Percentiles rank a stretch among this genome's conserved stretches.
Evolutionary conservation across 2,888 invertebrate genomes (phyloP).

Genomic region (Andricus quercusramuli): DNA sequence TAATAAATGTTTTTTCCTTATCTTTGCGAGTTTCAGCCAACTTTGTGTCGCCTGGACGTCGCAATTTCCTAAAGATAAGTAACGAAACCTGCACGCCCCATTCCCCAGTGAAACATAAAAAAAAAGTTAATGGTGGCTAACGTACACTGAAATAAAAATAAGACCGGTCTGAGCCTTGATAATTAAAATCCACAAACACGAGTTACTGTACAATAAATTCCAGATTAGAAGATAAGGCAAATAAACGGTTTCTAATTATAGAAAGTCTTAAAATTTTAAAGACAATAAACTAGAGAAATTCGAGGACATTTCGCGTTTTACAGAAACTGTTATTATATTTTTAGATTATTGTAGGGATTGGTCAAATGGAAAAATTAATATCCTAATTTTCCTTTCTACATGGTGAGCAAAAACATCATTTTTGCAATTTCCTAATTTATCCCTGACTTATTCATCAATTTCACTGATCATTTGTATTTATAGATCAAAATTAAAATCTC

Average conservation of each 20-base stretch:
- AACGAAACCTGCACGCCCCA: conserved; percentile 31
- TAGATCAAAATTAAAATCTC: too few relatives aligned
- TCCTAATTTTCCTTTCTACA: neutral
- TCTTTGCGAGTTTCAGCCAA: conserved; percentile 13
- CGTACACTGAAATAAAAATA: conserved; percentile 7
- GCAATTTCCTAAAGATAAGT: conserved; percentile 35
- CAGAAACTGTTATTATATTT: too few relatives aligned
- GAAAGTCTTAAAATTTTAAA: too few relatives aligned
- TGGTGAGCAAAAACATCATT: too few relatives aligned
- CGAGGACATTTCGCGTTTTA: too few relatives aligned
- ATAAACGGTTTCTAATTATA: neutral
- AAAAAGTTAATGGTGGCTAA: conserved; percentile 23
- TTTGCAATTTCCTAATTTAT: too few relatives aligned
- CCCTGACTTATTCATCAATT: too few relatives aligned
- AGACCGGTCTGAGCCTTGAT: neutral
- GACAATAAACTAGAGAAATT: too few relatives aligned
- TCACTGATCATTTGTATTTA: too few relatives aligned
- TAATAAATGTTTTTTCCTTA: conserved; percentile 38
- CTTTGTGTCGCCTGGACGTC: conserved; percentile 26
- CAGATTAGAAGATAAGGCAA: neutral
- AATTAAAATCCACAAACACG: conserved; percentile 10
- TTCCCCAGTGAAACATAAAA: conserved; percentile 16
- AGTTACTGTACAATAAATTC: neutral
- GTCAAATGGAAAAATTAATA: too few relatives aligned
- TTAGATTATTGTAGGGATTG: too few relatives aligned